Evolutionary conservation across 2,113 vertebrate genomes (phyloP), one percentile per base, ranked within the genome.

Genomic region (Phyllostomus discolor): DNA sequence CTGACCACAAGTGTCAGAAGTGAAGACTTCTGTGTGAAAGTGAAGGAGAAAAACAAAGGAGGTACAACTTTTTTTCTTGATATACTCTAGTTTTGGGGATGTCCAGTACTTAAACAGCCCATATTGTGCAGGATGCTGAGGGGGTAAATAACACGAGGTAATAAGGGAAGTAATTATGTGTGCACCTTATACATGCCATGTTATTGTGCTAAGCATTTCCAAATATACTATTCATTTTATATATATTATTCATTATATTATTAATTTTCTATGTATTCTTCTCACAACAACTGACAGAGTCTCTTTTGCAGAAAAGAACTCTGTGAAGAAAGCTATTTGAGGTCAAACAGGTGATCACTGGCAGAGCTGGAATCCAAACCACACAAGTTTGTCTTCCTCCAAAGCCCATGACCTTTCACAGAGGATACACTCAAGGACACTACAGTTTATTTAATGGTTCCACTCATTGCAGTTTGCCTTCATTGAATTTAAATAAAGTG

Each of bases 401-500:
- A 81, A 81, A 73, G 41, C 73, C 93, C 41, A 70, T 43, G 83
- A 62, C 84, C 70, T 92, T 95, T 92, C n/a, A 81, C 41, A 94
- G 64, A 83, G 79, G 85, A 91, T 69, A 95, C 9, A 22, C 19
- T 96, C 59, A 91, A 92, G 88, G 94, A 83, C 54, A 76, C 17
- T 75, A 67, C 31, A 64, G 46, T 54, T 81, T 95, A 66, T 41
- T 94, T 91, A 89, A 64, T 50, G 24, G n/a, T 86, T 95, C 88
- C 43, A 81, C 89, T 87, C 85, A 96, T 84, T 95, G 90, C 57
- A 22, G 46, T 79, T 88, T 67, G 52, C 48, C 48, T 94, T 86
- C 64, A 52, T 19, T 88, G 81, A 88, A 85, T 94, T 95, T 95
- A 92, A 96, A 95, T 85, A 73, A 91, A 95, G 64, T 95, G 78